phyloP scores from a whole-genome alignment of 2,113 vertebrate genomes.

The Alouatta palliata region DNA sequence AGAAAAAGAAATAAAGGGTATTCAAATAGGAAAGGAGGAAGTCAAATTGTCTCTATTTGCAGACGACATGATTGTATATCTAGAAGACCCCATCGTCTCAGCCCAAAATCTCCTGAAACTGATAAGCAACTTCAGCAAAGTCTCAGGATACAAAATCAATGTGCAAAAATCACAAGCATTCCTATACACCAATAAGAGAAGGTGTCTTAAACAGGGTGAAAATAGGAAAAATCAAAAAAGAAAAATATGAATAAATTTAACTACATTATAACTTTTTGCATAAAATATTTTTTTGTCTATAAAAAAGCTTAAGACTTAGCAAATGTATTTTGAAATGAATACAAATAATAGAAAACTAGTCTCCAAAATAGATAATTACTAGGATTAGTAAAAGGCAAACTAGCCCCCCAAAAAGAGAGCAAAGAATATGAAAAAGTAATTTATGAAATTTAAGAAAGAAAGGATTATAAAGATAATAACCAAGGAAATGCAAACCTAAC shows the following conservation, averaged over 20 bases:
- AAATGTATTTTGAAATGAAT: background rate
- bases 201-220: background rate
- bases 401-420: background rate
- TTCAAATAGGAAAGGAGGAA: too few species aligned
- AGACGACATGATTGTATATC: too few species aligned
- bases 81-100: too few species aligned
- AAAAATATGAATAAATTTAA: background rate
- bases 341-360: background rate
- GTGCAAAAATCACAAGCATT: too few species aligned
- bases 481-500: background rate
- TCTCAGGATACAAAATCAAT: too few species aligned
- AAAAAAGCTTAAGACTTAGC: background rate
- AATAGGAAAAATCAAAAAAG: background rate
- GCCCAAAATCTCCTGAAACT: too few species aligned
- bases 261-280: background rate
- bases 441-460: background rate
- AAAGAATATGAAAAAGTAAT: background rate
- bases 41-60: too few species aligned
- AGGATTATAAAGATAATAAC: background rate
- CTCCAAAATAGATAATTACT: background rate
- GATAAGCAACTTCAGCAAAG: too few species aligned
- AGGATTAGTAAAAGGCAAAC: background rate
- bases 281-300: background rate
- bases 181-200: too few species aligned
- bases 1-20: too few species aligned